Evolutionary conservation across 1,140 invertebrate genomes (phyloP), one percentile per base, ranked within the genome.

Genomic region (Sycophila sp.): DNA sequence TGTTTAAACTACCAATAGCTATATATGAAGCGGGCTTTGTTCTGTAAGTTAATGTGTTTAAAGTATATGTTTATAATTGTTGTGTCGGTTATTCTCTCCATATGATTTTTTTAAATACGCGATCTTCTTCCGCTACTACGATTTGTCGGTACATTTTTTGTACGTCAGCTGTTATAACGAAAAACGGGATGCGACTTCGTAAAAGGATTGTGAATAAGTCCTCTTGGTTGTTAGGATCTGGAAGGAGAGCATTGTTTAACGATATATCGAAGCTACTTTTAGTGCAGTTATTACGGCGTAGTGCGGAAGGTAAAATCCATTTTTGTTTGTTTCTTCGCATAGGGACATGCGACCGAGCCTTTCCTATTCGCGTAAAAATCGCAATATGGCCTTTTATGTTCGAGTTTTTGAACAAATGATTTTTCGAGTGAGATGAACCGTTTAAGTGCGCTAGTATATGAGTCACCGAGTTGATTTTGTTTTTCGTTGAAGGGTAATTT

Each of bases 1-100:
- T 6, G 22, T 67, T 36, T n/a, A 66, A 8, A 28, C 30, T 38
- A n/a, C 63, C 26, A 53, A 66, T 66, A 2, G 63, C 49, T 40
- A 13, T 15, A 40, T 15, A 40, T 3, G 38, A 10, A 13, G 38
- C 38, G 2, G 3, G n/a, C 3, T 10, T 6, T 1, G 17, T 19
- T 19, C 17, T 7, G 17, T 2, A 45, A 1, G 17, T 45, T 6
- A 45, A 3, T 6, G 42, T 45, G 13, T 45, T 45, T 7, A 45
- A 19, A 2, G 6, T 4, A 22, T 45, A 45, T 1, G 22, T 7
- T 5, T 45, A 5, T 45, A 45, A 13, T 1, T n/a, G 17, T 19
- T 45, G 1, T 19, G 7, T 45, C 4, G 42, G 42, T 7, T 19
- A 15, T 30, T 55, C 6, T 2, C 30, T 13, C 55, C 55, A 58